Conservation (phyloP, 2,888 invertebrate genomes). For the Rhingia rostrata region DNA sequence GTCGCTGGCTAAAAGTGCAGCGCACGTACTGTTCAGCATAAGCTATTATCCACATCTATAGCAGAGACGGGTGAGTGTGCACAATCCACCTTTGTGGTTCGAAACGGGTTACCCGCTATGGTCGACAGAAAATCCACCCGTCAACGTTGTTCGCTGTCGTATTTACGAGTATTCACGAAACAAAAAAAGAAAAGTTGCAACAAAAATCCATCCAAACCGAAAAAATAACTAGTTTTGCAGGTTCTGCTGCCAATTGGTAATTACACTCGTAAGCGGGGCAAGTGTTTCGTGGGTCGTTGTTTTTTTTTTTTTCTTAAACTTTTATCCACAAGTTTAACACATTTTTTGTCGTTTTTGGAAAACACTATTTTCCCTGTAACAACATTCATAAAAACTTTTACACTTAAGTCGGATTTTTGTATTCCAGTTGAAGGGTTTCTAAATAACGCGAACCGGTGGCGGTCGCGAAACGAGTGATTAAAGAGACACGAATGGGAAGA, state of each 20-base stretch:
- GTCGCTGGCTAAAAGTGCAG: conserved; percentile 47
- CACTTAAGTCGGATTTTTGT: conserved; percentile 32
- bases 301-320: conserved; percentile 30
- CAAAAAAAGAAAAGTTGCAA: conserved; percentile 61
- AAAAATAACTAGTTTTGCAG: conserved; percentile 71
- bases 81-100: conserved; percentile 63
- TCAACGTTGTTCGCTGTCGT: conserved; percentile 45
- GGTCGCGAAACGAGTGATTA: conserved; percentile 29
- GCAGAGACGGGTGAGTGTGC: conserved; percentile 28
- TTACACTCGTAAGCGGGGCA: conserved; percentile 70
- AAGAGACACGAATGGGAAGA: conserved; percentile 51
- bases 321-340: conserved; percentile 30
- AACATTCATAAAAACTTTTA: conserved; percentile 39
- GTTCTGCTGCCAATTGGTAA: conserved; percentile 69
- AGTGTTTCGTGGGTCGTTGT: conserved; percentile 59
- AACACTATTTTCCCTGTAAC: conserved; percentile 4
- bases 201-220: conserved; percentile 71
- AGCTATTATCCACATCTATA: conserved; percentile 50
- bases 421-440: conserved; percentile 28
- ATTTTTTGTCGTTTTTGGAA: not conserved
- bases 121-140: conserved; percentile 45
- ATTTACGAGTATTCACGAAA: conserved; percentile 60
- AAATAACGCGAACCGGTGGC: conserved; percentile 55
- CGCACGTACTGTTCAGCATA: conserved; percentile 45
- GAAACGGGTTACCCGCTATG: conserved; percentile 62